Percentiles rank a stretch among this genome's conserved stretches.
Evolutionary conservation across 2,797 vertebrate genomes (phyloP).

Genomic region (Gouania willdenowi): DNA sequence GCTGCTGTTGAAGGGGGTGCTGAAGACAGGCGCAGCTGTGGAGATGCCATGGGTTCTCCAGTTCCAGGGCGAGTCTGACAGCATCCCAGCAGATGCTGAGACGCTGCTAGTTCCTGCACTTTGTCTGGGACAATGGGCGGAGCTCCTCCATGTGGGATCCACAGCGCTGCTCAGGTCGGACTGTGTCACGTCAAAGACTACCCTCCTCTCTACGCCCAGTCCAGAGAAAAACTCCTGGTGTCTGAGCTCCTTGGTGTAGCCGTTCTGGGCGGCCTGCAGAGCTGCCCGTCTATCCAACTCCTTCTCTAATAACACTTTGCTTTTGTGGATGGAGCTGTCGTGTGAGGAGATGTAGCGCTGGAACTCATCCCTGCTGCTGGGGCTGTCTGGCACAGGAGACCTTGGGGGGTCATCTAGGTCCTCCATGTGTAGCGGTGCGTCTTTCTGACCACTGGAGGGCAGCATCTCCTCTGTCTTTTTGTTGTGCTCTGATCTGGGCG

Average conservation of each 20-base stretch:
- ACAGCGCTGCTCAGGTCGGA: constrained; percentile 73
- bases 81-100: constrained; percentile 68
- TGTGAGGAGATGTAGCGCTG: constrained; percentile 76
- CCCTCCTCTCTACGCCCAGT: constrained; percentile 65
- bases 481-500: constrained; percentile 33
- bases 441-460: constrained; percentile 27
- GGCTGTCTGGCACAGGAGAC: constrained; percentile 54
- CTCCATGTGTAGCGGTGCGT: constrained; percentile 64
- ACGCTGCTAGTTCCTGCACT: constrained; percentile 78
- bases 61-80: constrained; percentile 45
- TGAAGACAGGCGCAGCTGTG: constrained; percentile 31
- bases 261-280: constrained; percentile 67
- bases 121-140: constrained; percentile 64
- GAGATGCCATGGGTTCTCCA: constrained; percentile 55
- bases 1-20: constrained; percentile 18
- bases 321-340: constrained; percentile 71
- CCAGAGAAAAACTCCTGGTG: constrained; percentile 69
- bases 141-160: constrained; percentile 34
- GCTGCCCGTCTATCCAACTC: constrained; percentile 74
- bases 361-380: constrained; percentile 67
- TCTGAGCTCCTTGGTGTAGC: constrained; percentile 60
- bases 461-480: constrained; percentile 8
- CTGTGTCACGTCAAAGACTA: constrained; percentile 83
- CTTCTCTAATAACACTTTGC: constrained; percentile 77
- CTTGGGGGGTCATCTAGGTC: constrained; percentile 67